Evolutionary conservation across 2,113 vertebrate species (phyloP).

Genomic region (Corvus hawaiiensis): DNA sequence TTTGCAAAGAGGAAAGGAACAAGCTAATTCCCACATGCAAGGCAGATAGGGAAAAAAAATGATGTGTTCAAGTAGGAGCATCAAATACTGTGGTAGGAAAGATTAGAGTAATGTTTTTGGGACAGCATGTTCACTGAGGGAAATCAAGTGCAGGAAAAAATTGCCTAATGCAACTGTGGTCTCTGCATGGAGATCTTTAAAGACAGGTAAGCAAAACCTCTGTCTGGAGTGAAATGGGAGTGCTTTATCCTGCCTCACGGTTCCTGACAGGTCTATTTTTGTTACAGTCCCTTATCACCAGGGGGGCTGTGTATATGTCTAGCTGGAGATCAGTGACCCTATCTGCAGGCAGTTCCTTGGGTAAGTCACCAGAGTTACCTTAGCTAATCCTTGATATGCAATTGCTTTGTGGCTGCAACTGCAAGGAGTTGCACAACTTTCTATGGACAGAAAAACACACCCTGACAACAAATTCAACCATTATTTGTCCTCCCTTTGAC

Average conservation of each 20-base stretch:
- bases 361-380: neutral
- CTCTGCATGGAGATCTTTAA: neutral
- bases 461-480: neutral
- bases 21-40: neutral
- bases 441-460: neutral
- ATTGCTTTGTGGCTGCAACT: neutral
- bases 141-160: neutral
- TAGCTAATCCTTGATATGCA: neutral
- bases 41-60: neutral
- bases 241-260: neutral
- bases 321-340: neutral
- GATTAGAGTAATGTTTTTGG: neutral
- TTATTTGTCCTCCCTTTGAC: neutral
- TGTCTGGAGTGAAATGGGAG: neutral
- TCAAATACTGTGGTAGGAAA: neutral
- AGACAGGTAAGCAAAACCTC: neutral
- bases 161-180: neutral
- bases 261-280: conserved; percentile 19
- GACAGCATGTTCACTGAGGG: neutral
- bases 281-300: neutral
- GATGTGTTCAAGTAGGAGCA: neutral
- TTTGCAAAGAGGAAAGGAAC: neutral
- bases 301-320: neutral
- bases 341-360: neutral
- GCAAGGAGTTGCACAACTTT: neutral